Evolutionary conservation across 2,888 invertebrate genomes (phyloP), one percentile per base, ranked within the genome.

Genomic region (Eupithecia tripunctaria): DNA sequence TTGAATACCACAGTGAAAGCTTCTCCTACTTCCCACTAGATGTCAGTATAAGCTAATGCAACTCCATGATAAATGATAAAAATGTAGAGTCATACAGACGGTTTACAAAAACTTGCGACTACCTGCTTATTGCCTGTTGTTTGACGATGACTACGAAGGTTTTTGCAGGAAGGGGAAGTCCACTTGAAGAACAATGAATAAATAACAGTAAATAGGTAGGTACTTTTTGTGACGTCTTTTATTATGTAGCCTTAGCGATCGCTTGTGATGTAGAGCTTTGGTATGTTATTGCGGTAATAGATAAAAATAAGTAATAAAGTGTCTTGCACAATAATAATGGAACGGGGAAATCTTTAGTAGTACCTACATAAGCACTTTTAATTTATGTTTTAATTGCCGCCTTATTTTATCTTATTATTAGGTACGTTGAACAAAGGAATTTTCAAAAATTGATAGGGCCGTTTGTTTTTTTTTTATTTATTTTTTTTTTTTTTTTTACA

Each of bases 1-100:
- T 21, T 25, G 12, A 1, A 56, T 10, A 56, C 51, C 12, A 21
- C 5, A 12, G 21, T 25, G 14, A 51, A 67, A 67, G 67, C 15
- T 80, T 72, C 21, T 59, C 38, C 84, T 82, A 83, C 69, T 83
- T 60, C 41, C 67, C 77, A 67, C 74, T 76, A 87, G 88, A 75
- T 77, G 69, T 64, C 76, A 68, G 36, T 15, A 75, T 14, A 36
- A 14, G 21, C 43, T 25, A 18, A 21, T 21, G 21, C 14, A 14
- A 8, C 21, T n/a, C 4, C 2, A 62, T 21, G 2, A 12, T 38
- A 25, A 14, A n/a, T n/a, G 27, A 38, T 14, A 59, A 60, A 29
- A 29, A 29, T 29, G 15, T 51, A 56, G 51, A 51, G 25, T 25
- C 56, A 25, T 8, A 25, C 2, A 21, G 12, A 8, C 8, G 51